A percentile compares a stretch with the other conserved stretches of the same genome.
These are phyloP conservation scores for Denticeps clupeoides DNA, from an alignment of 2,797 vertebrate species.

Conservation along the genomic window DNA sequence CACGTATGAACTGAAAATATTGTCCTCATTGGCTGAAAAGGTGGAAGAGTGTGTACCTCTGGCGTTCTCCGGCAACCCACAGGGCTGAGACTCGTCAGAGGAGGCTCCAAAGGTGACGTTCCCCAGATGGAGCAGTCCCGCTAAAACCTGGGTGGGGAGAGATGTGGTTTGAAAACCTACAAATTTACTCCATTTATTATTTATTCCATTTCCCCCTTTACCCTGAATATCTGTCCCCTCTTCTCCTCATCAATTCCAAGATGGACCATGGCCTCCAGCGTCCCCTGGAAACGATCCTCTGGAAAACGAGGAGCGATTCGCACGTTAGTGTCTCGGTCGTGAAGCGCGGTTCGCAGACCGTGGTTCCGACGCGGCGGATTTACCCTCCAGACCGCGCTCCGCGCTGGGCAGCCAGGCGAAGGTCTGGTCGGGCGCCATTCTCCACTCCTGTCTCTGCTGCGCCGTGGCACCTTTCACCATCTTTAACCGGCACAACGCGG, in stretches of 20 bases:
- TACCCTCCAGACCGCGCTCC: constrained; percentile 75
- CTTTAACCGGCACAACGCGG: no score
- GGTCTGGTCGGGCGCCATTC: constrained; percentile 52
- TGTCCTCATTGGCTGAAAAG: no score
- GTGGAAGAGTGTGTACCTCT: constrained; percentile 56
- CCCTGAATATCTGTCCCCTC: constrained; percentile 80
- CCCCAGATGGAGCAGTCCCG: constrained; percentile 83
- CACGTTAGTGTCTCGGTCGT: background rate
- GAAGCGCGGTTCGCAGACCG: background rate
- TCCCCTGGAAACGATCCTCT: constrained; percentile 86
- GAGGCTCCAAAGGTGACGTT: constrained; percentile 68
- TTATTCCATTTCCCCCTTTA: constrained; percentile 39
- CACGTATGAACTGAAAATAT: no score
- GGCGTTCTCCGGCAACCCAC: constrained; percentile 55
- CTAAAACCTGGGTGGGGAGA: constrained; percentile 62
- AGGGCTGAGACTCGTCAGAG: constrained; percentile 70
- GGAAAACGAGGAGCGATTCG: constrained; percentile 1
- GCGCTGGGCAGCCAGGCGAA: constrained; percentile 84
- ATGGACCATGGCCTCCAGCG: constrained; percentile 78
- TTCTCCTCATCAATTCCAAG: constrained; percentile 66
- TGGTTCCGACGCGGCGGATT: constrained; percentile 1
- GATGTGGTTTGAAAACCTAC: background rate
- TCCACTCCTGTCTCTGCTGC: constrained; percentile 78
- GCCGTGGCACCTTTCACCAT: constrained; percentile 79
- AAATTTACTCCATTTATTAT: background rate